A percentile compares a stretch with the other conserved stretches of the same genome.
phyloP scores from a whole-genome alignment of 2,113 vertebrate genomes.

The Odocoileus virginianus region DNA sequence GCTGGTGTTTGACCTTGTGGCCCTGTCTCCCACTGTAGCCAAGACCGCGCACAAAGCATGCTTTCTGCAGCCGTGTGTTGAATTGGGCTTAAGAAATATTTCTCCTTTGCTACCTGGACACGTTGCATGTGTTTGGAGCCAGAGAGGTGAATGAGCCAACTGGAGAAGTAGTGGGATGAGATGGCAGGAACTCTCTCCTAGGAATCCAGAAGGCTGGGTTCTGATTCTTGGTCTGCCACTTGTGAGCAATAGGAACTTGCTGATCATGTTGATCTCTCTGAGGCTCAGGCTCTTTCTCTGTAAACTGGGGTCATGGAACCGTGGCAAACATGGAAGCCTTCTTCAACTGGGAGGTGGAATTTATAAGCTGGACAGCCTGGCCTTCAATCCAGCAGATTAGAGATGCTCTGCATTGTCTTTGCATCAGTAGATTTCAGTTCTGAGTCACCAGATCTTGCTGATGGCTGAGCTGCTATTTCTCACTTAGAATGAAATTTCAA shows the following conservation, averaged over 20 bases:
- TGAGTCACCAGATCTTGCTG: neutral
- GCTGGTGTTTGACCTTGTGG: neutral
- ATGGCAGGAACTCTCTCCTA: neutral
- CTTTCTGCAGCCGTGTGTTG: neutral
- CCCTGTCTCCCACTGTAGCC: neutral
- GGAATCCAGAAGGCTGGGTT: neutral
- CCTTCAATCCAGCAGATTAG: neutral
- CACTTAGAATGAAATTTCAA: neutral
- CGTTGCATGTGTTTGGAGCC: neutral
- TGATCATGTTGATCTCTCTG: neutral
- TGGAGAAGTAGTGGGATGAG: neutral
- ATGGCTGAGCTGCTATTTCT: neutral
- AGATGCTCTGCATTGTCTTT: neutral
- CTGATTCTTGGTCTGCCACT: neutral
- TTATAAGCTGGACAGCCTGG: neutral
- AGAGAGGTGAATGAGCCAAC: neutral
- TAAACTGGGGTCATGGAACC: neutral
- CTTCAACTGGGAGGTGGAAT: neutral
- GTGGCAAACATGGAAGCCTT: neutral
- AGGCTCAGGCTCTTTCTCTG: neutral
- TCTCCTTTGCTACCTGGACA: neutral
- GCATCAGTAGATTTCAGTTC: neutral
- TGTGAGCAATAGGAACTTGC: neutral
- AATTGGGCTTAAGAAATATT: neutral
- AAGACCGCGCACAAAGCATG: neutral